Conservation (phyloP, 2,888 invertebrate species). For the Andrena praecox region DNA sequence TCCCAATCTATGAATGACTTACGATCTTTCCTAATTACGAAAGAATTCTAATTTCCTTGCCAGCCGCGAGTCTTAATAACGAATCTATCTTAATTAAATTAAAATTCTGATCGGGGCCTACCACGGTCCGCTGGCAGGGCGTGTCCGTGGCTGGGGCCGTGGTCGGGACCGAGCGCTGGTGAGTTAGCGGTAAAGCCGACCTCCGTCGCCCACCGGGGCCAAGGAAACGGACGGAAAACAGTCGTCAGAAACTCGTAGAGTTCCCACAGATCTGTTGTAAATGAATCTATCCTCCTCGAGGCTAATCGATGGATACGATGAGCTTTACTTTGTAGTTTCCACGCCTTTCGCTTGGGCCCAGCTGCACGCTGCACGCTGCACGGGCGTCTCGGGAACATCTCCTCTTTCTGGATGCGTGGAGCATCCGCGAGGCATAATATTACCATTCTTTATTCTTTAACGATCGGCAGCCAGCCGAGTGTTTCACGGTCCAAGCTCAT, state of each 20-base stretch:
- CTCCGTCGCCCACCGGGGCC: background rate
- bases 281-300: constrained; percentile 65
- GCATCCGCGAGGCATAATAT: constrained; percentile 77
- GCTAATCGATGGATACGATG: constrained; percentile 45
- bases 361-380: background rate
- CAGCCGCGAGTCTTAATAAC: constrained; percentile 75
- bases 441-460: constrained; percentile 80
- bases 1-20: constrained; percentile 58
- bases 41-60: constrained; percentile 69
- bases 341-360: constrained; percentile 56
- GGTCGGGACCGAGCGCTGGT: constrained; percentile 25
- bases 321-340: constrained; percentile 67
- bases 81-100: constrained; percentile 83
- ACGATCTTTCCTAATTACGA: constrained; percentile 46
- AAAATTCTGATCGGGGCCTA: constrained; percentile 78
- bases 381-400: constrained; percentile 14
- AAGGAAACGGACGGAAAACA: constrained; percentile 11
- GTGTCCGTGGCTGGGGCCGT: constrained; percentile 63
- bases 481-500: constrained; percentile 57
- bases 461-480: constrained; percentile 71
- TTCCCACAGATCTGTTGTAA: constrained; percentile 53
- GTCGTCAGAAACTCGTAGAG: constrained; percentile 41
- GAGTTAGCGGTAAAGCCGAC: constrained; percentile 44
- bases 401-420: constrained; percentile 33
- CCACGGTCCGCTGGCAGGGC: constrained; percentile 64